These are phyloP conservation scores for Galleria mellonella DNA, from an alignment of 1,140 invertebrate genomes.

Conservation along the genomic window DNA sequence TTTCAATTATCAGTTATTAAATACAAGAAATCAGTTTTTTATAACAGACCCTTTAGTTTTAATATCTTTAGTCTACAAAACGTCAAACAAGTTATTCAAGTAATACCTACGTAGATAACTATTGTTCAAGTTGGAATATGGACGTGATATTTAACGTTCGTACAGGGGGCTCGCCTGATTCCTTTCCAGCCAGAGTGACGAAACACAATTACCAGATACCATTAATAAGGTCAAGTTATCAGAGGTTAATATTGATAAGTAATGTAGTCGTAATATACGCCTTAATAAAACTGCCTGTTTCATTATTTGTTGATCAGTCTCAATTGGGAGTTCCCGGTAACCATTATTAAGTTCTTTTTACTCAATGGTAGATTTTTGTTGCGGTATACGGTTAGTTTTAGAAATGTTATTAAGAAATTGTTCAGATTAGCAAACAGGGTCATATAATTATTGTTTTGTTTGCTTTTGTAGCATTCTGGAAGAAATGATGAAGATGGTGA, in stretches of 20 bases:
- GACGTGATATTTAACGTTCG: too few relatives aligned
- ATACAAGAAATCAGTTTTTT: too few relatives aligned
- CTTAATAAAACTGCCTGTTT: slow-evolving; percentile 36
- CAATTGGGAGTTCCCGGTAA: slow-evolving; percentile 13
- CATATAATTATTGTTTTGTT: slow-evolving; percentile 12
- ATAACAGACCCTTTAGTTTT: too few relatives aligned
- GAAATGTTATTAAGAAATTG: slow-evolving; percentile 16
- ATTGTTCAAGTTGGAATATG: too few relatives aligned
- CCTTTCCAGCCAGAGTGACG: slow-evolving; percentile 16
- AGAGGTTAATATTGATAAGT: slow-evolving; percentile 39
- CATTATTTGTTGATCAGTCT: slow-evolving; percentile 35
- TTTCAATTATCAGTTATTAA: too few relatives aligned
- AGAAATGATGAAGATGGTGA: slow-evolving; percentile 67
- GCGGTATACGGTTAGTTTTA: slow-evolving; percentile 17
- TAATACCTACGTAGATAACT: too few relatives aligned
- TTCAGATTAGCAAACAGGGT: slow-evolving; percentile 7
- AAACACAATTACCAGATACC: slow-evolving; percentile 10
- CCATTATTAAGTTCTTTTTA: slow-evolving; percentile 13
- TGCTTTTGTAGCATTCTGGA: slow-evolving; percentile 64
- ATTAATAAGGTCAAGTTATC: slow-evolving; percentile 30
- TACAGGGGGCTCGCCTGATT: slow-evolving; percentile 30
- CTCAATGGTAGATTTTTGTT: slow-evolving; percentile 3
- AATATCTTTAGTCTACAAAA: too few relatives aligned
- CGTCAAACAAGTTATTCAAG: too few relatives aligned
- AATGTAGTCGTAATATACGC: slow-evolving; percentile 4